Base-by-base conservation (phyloP, 2,888 invertebrate species). In the Lasioglossum villosulum region DNA sequence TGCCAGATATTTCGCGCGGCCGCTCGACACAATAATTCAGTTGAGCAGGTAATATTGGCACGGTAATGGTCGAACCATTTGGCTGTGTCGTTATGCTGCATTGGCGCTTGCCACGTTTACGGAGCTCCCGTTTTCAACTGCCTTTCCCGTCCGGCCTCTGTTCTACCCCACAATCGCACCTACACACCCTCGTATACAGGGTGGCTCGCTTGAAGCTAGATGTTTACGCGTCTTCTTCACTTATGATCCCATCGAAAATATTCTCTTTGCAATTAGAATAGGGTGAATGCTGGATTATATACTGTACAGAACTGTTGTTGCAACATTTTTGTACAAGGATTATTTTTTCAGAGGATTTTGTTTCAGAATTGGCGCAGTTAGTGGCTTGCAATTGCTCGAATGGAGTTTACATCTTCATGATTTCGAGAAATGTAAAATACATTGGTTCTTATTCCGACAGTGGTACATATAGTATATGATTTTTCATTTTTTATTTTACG, bases 11-110 rank as follows among this genome's bases (percentile, higher is more conserved):
- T 94, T 93, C 91, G 91, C 92, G 89, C 88, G 82, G 86, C 88
- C 91, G 91, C 90, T 88, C 91, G 92, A 91, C 92, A 92, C 92
- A 93, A 93, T 93, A 93, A 93, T 94, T 93, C 92, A 93, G 92
- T 92, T 90, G 92, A 92, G 89, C 92, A 92, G 92, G 92, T 93
- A 94, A 94, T 94, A 93, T 93, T 90, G 92, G 90, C 90, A 89
- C 89, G 92, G 90, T 91, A 93, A 93, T 90, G 91, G 92, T 90
- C 88, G 90, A 89, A 91, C 92, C 93, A 93, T 93, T 94, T 92
- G 92, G 92, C 90, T 91, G 91, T 92, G 92, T 91, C 91, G 92
- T 93, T 93, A 93, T 92, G 91, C 92, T 89, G 92, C 92, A 93
- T 93, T 91, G 93, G 90, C 92, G 92, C 90, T 92, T 90, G 92